Conservation (phyloP, 2,888 invertebrate genomes). For the Ditylenchus weischeri region DNA sequence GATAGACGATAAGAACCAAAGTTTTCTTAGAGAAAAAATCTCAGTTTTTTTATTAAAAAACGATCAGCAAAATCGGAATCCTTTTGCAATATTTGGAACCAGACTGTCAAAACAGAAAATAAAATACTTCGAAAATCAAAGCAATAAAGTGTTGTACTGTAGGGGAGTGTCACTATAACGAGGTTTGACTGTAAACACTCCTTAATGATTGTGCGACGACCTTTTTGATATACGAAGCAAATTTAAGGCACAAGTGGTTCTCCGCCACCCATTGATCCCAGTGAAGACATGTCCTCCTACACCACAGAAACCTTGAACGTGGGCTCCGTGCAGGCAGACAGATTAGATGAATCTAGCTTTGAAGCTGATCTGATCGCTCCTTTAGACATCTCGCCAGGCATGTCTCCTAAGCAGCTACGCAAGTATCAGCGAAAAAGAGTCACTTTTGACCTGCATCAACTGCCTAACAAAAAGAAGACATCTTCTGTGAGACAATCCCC, state of each 20-base stretch:
- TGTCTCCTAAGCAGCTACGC: constrained; percentile 14
- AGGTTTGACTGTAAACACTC: no score
- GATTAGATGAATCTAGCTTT: constrained; percentile 6
- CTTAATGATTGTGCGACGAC: neutral
- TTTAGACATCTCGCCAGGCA: neutral
- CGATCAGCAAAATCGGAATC: no score
- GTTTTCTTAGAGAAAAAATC: no score
- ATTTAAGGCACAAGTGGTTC: constrained; percentile 29
- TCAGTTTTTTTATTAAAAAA: no score
- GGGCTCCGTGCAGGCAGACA: constrained; percentile 1
- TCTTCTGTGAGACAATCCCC: constrained; percentile 5
- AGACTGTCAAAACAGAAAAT: no score
- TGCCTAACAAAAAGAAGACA: constrained; percentile 19
- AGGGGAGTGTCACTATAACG: no score
- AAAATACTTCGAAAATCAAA: no score
- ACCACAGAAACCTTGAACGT: constrained; percentile 27
- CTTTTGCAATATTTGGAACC: no score
- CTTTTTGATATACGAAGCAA: neutral
- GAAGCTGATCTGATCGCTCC: neutral
- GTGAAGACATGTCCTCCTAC: constrained; percentile 38
- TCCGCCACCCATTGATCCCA: constrained; percentile 47
- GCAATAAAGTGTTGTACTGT: no score
- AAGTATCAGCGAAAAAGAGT: constrained; percentile 45
- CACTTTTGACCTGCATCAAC: constrained; percentile 46
- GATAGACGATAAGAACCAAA: no score